A percentile compares a stretch with the other conserved stretches of the same genome.
These are phyloP conservation scores for Bostrychus sinensis DNA, from an alignment of 2,113 vertebrate genomes.

Conservation along the genomic window DNA sequence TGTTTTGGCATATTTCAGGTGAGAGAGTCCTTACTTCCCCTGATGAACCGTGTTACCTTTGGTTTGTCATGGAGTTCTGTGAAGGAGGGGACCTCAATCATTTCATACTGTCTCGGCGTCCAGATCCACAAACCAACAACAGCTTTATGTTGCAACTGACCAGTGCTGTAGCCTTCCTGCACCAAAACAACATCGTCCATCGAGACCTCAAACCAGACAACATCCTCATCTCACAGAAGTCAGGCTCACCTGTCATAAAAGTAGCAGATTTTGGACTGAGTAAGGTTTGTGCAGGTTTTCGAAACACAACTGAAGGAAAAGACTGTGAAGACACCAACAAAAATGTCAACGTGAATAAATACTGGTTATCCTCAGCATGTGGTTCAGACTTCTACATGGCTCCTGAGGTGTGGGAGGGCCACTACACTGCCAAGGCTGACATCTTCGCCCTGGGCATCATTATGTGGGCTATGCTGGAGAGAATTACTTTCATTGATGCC, in stretches of 20 bases:
- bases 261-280: slow-evolving; percentile 96
- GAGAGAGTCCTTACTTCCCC: slow-evolving; percentile 87
- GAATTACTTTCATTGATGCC: slow-evolving; percentile 93
- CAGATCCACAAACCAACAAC: slow-evolving; percentile 86
- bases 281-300: slow-evolving; percentile 91
- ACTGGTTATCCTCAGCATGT: slow-evolving; percentile 93
- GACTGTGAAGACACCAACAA: slow-evolving; percentile 76
- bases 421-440: slow-evolving; percentile 98
- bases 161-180: slow-evolving; percentile 93
- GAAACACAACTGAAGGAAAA: slow-evolving; percentile 68
- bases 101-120: slow-evolving; percentile 89
- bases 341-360: slow-evolving; percentile 91
- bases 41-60: slow-evolving; percentile 93
- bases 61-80: slow-evolving; percentile 99
- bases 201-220: slow-evolving; percentile 97
- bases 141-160: slow-evolving; percentile 97
- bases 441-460: slow-evolving; percentile 97
- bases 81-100: slow-evolving; percentile 96
- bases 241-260: slow-evolving; percentile 88
- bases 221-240: slow-evolving; percentile 92
- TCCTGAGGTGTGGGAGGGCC: slow-evolving; percentile 96
- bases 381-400: slow-evolving; percentile 98
- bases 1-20: slow-evolving; percentile 70
- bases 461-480: slow-evolving; percentile 97
- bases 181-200: slow-evolving; percentile 95